Evolutionary conservation across 2,797 vertebrate species (phyloP).

Genomic region (Protonibea diacanthus): DNA sequence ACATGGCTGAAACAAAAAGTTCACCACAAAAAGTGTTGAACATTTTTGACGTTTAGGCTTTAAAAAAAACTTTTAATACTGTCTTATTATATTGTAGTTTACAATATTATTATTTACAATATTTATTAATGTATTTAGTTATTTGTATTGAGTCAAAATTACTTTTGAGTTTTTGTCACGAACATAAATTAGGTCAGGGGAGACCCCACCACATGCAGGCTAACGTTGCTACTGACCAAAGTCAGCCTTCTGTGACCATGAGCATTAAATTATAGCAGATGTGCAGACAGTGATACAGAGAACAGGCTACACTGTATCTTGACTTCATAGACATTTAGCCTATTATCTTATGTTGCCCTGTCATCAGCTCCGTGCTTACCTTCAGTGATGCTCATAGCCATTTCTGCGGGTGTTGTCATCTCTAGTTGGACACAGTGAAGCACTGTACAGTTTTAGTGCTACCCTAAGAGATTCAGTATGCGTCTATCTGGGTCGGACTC

Average conservation of each 20-base stretch:
- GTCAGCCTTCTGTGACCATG: not conserved
- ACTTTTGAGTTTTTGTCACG: not conserved
- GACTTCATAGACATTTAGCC: not conserved
- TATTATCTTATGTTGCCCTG: slow-evolving; percentile 4
- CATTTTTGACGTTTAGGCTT: not conserved
- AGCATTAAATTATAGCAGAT: not conserved
- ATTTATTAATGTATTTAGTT: too few species aligned
- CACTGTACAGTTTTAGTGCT: not conserved
- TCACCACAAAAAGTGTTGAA: not conserved
- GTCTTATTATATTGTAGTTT: too few species aligned
- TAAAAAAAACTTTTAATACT: not conserved
- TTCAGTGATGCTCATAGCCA: slow-evolving; percentile 67
- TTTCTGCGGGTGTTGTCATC: slow-evolving; percentile 48
- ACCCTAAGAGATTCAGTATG: slow-evolving; percentile 19
- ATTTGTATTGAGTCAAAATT: not conserved
- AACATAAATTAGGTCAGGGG: not conserved
- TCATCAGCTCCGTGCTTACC: slow-evolving; percentile 66
- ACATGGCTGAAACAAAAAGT: not conserved
- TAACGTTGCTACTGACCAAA: not conserved
- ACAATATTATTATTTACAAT: too few species aligned
- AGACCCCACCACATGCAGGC: not conserved
- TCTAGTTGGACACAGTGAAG: slow-evolving; percentile 9
- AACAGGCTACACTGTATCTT: not conserved
- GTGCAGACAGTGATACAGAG: slow-evolving; percentile 5
- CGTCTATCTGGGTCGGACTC: slow-evolving; percentile 41